Evolutionary conservation across 2,797 vertebrate genomes (phyloP), one percentile per base, ranked within the genome.

Genomic region (Gila robusta): DNA sequence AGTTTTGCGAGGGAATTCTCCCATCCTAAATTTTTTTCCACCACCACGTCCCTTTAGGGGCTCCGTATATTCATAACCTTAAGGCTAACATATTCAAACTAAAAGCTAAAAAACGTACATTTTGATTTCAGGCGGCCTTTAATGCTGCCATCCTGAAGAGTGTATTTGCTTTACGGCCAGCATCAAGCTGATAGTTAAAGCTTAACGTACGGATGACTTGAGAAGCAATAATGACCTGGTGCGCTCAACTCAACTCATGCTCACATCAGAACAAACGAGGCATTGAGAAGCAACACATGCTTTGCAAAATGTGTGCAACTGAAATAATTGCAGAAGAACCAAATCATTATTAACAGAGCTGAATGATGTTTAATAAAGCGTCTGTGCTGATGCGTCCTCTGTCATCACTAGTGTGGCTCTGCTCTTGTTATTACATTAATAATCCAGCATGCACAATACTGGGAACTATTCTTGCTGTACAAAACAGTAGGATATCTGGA

Each of bases 121-220:
- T 49, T 49, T 49, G 14, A 47, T 49, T 16, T 49, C 47, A 49
- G 47, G 14, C 14, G 47, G 47, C 14, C 47, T 49, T 49, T 49
- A 49, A 66, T 32, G 17, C 26, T 66, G 26, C 21, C 19, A n/a
- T 37, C 32, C 6, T 56, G 52, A 77, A 37, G 21, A 23, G 52
- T 77, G 52, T n/a, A 17, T 77, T 59, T 77, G 32, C 21, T 37
- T 14, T n/a, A 16, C 1, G 6, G 5, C 19, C 73, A 35, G 73
- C 49, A 54, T 76, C 47, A 23, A 37, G 73, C 49, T n/a, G 49
- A 77, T 37, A 77, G 74, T 59, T 78, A 17, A n/a, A 39, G 74
- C 35, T 39, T 39, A 56, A 39, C 21, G 2, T 59, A 16, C 21
- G 19, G 32, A 16, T 8, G 49, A 56, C 74, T 56, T n/a, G 52